Conservation (phyloP, 2,888 invertebrate species). For the Crepidodera aurea region DNA sequence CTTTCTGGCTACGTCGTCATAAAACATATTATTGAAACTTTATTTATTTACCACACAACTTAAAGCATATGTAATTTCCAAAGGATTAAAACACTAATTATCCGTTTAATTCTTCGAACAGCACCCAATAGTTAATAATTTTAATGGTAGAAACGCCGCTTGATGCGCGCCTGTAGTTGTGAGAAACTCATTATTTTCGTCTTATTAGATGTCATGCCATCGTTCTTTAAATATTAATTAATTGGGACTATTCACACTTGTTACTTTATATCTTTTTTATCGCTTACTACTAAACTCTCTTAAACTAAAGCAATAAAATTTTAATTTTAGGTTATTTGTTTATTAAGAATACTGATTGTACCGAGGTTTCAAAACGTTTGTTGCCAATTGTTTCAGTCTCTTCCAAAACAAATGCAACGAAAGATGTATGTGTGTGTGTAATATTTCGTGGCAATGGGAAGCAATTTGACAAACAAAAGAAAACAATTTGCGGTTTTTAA, state of each 20-base stretch:
- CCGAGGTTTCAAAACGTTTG: background rate
- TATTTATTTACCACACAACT: background rate
- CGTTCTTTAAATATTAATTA: slow-evolving; percentile 8
- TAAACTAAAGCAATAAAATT: background rate
- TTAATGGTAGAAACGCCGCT: slow-evolving; percentile 2
- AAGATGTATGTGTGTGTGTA: no score
- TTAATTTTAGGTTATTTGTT: slow-evolving; percentile 1
- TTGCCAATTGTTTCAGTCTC: no score
- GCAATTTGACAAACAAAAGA: no score
- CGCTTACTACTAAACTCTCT: slow-evolving; percentile 3
- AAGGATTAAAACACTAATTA: slow-evolving; percentile 1
- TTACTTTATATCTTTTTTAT: slow-evolving; percentile 1
- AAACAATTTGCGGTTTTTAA: no score
- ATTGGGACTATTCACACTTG: slow-evolving; percentile 2
- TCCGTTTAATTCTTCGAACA: background rate
- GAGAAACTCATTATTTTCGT: slow-evolving; percentile 13
- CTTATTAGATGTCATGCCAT: background rate
- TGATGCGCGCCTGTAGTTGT: background rate
- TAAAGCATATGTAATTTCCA: background rate
- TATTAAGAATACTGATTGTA: background rate
- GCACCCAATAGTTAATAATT: background rate
- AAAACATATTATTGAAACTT: background rate
- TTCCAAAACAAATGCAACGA: no score
- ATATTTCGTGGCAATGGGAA: no score
- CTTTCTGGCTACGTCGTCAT: background rate